Conservation (phyloP, 2,888 invertebrate species). For the Chromoteleia sp. region DNA sequence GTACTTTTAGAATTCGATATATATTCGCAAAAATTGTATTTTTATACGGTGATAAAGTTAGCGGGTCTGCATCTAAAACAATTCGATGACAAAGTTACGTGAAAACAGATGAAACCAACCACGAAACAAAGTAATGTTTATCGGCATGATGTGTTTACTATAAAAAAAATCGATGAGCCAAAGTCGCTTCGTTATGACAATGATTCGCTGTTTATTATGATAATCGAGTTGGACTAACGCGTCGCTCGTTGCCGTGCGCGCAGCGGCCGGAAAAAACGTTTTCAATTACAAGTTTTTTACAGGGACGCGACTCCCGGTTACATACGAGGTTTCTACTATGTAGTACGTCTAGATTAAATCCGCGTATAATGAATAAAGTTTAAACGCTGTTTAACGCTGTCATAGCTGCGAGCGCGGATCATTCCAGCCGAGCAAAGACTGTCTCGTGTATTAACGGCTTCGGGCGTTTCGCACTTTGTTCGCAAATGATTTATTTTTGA, state of each 20-base stretch:
- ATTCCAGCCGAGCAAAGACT: slow-evolving; percentile 66
- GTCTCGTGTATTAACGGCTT: slow-evolving; percentile 40
- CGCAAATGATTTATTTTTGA: slow-evolving; percentile 23
- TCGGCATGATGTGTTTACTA: slow-evolving; percentile 26
- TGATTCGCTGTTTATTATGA: slow-evolving; percentile 54
- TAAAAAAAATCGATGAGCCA: slow-evolving; percentile 36
- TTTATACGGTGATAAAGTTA: slow-evolving; percentile 63
- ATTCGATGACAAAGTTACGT: slow-evolving; percentile 7
- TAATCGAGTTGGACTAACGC: slow-evolving; percentile 26
- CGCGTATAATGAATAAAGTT: slow-evolving; percentile 78
- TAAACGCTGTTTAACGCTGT: slow-evolving; percentile 77
- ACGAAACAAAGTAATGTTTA: neutral
- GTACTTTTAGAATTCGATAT: slow-evolving; percentile 65
- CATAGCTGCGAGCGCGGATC: slow-evolving; percentile 74
- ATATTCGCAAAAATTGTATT: slow-evolving; percentile 68
- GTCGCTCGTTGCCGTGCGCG: slow-evolving; percentile 4
- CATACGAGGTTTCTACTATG: slow-evolving; percentile 78
- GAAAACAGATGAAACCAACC: neutral
- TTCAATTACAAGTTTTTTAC: slow-evolving; percentile 69
- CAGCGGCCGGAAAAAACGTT: slow-evolving; percentile 31
- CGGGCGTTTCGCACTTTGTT: slow-evolving; percentile 52
- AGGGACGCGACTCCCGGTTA: slow-evolving; percentile 65
- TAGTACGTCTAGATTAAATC: slow-evolving; percentile 78
- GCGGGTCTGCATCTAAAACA: slow-evolving; percentile 37
- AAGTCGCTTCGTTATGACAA: slow-evolving; percentile 56